Base-by-base conservation (phyloP, 2,888 invertebrate species). In the Oxytorus armatus region DNA sequence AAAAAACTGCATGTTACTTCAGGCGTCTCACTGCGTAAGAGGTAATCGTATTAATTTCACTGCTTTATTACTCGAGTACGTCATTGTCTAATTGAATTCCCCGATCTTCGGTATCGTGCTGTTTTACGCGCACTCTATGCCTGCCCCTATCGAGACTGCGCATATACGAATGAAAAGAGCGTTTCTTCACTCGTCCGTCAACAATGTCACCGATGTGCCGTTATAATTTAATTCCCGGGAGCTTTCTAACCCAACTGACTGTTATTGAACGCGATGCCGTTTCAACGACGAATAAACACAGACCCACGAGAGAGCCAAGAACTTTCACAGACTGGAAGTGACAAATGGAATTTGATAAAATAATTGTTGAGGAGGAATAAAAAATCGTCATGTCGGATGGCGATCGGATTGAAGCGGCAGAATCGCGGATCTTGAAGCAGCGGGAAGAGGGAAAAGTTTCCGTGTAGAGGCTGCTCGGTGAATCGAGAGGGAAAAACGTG, bases 21-120 rank as follows among this genome's bases (percentile, higher is more conserved):
- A n/a, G n/a, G n/a, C n/a, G n/a, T n/a, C n/a, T n/a, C n/a, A n/a
- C n/a, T n/a, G n/a, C n/a, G n/a, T n/a, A n/a, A n/a, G n/a, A n/a
- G n/a, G n/a, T n/a, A n/a, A n/a, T n/a, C n/a, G 61, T 61, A 53
- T 77, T 29, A 63, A 53, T 61, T 61, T 36, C 57, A 49, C 42
- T 10, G 8, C 29, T 49, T 59, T n/a, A 23, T n/a, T 16, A 14
- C 18, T 47, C 16, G 47, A 47, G 7, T 16, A 1, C 3, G 11
- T 47, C 3, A 29, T 55, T 33, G 16, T 16, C 21, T 16, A 39
- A 49, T 74, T 63, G 29, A 57, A 51, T 63, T 68, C 23, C 8
- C 44, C 42, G 14, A 57, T 61, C 25, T 7, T 61, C 65, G 47
- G 23, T 21, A 10, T 23, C 49, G 3, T 55, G 18, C n/a, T n/a